Conservation (phyloP, 2,113 vertebrate genomes). For the Heliornis fulica region DNA sequence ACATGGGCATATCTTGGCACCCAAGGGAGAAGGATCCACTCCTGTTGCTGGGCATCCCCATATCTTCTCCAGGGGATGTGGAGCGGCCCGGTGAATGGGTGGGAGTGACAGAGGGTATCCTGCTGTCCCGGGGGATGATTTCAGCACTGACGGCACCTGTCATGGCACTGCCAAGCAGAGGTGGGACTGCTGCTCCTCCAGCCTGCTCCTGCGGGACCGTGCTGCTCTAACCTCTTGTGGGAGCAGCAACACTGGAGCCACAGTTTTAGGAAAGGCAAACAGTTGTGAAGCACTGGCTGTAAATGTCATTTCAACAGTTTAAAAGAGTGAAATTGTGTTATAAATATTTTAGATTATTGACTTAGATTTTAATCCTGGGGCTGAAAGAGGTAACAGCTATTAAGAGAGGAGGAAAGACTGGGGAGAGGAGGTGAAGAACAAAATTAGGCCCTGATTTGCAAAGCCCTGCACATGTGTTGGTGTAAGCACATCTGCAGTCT, state of each 20-base stretch:
- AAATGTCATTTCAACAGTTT: not conserved
- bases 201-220: rapidly evolving
- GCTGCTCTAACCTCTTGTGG: rapidly evolving
- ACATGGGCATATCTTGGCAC: not conserved
- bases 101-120: rapidly evolving
- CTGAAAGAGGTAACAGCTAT: not conserved
- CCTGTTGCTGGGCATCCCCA: not conserved
- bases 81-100: rapidly evolving
- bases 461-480: rapidly evolving
- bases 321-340: not conserved
- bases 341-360: not conserved
- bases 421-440: not conserved
- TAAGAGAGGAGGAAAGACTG: not conserved
- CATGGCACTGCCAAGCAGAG: rapidly evolving
- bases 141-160: rapidly evolving
- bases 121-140: not conserved
- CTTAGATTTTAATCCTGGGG: not conserved
- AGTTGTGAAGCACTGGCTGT: rapidly evolving
- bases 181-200: not conserved
- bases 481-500: not conserved
- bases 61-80: not conserved
- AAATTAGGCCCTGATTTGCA: not conserved
- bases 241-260: not conserved
- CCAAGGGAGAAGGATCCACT: not conserved
- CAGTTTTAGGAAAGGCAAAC: not conserved